Percentiles rank a stretch among this genome's conserved stretches.
These are phyloP conservation scores for Diaperis boleti DNA, from an alignment of 2,888 invertebrate genomes.

Conservation along the genomic window DNA sequence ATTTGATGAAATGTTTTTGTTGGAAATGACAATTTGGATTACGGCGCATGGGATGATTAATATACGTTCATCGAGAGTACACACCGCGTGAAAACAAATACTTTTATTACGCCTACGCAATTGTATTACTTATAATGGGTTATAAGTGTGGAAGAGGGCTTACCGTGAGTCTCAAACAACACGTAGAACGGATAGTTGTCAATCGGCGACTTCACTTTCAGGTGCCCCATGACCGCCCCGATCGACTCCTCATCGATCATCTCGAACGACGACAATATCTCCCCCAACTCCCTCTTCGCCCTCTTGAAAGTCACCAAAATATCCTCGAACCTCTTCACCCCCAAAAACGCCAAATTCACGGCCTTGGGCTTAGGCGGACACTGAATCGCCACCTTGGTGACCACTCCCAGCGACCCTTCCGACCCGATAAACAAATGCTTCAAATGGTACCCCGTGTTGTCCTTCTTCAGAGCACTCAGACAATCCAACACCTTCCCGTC, in stretches of 20 bases:
- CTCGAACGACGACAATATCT: constrained; percentile 96
- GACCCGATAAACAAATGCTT: constrained; percentile 98
- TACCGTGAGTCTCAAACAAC: constrained; percentile 88
- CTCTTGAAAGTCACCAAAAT: constrained; percentile 80
- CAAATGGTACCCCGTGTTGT: constrained; percentile 97
- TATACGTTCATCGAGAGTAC: no score
- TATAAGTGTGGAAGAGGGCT: no score
- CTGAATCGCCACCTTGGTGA: constrained; percentile 92
- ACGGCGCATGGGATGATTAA: no score
- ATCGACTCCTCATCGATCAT: constrained; percentile 87
- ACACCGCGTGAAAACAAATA: no score
- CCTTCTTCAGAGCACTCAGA: constrained; percentile 89
- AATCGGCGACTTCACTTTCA: constrained; percentile 72
- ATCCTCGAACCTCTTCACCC: constrained; percentile 81
- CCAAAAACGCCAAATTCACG: constrained; percentile 90
- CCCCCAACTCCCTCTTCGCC: constrained; percentile 83
- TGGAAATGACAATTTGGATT: no score
- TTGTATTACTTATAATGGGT: no score
- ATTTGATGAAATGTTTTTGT: no score
- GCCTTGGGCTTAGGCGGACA: constrained; percentile 89
- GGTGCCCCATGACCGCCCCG: constrained; percentile 73
- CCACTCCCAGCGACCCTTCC: constrained; percentile 95
- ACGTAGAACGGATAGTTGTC: constrained; percentile 84
- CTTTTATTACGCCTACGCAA: no score
- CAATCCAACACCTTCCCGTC: constrained; percentile 89